Base-by-base conservation (phyloP, 2,797 vertebrate species). In the Brachymystax lenok region DNA sequence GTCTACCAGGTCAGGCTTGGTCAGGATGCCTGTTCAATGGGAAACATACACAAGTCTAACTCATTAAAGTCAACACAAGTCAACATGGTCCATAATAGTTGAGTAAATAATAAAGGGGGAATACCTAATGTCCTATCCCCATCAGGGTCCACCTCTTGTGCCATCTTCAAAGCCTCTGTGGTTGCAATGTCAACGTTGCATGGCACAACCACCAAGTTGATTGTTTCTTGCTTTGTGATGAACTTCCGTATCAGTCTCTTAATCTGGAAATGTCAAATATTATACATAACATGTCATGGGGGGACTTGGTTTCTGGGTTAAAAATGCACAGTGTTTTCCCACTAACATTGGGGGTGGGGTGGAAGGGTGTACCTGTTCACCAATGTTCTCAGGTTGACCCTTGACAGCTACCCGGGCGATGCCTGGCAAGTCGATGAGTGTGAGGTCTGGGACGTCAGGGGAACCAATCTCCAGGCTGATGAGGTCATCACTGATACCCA, bases 151-250 rank as follows among this genome's bases (percentile, higher is more conserved):
- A 95, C 95, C 35, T 93, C 89, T 79, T 94, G 94, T 5, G 96
- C 96, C 96, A 98, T 98, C 90, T 94, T 93, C 88, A 98, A 80
- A 0, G 96, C 96, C 84, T 98, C 97, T 0, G 96, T 97, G 78
- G 97, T 98, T 28, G 96, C 95, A 0, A 98, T 97, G 87, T 98
- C 97, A 89, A 98, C 94, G 0, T 97, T 98, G 75, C 94, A 91
- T 0, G 97, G 96, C 74, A 98, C 95, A 70, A 98, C 97, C 27
- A 97, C 95, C 86, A 98, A 79, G 83, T 91, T 97, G 84, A 99
- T 93, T 0, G 97, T 98, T 85, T 98, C 94, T 90, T 96, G 93
- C 86, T 82, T 95, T 5, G 7, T 67, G 84, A 98, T 97, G 74
- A 94, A 94, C 13, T 35, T 94, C 67, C 1, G 83, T 78, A 98